Percentiles rank a stretch among this genome's conserved stretches.
Evolutionary conservation across 2,797 vertebrate genomes (phyloP).

Genomic region (Alcedo atthis): DNA sequence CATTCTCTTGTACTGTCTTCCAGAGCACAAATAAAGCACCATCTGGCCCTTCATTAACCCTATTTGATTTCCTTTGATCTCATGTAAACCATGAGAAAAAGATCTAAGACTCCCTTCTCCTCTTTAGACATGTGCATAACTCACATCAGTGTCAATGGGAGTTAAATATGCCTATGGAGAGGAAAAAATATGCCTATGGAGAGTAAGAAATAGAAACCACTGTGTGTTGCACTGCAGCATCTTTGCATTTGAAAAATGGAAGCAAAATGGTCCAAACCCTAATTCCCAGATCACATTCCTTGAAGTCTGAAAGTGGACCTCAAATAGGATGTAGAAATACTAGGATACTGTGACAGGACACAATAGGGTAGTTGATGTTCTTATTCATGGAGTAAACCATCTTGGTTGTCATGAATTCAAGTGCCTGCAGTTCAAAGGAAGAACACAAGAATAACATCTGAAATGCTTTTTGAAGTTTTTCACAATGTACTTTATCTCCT

Average conservation of each 20-base stretch:
- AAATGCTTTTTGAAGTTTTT: slow-evolving; percentile 15
- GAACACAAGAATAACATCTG: slow-evolving; percentile 10
- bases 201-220: slow-evolving; percentile 67
- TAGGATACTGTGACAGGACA: slow-evolving; percentile 12
- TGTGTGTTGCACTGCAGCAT: slow-evolving; percentile 48
- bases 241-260: slow-evolving; percentile 51
- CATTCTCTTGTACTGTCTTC: slow-evolving; percentile 42
- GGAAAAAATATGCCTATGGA: slow-evolving; percentile 66
- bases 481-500: not conserved
- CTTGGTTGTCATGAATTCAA: not conserved
- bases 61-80: slow-evolving; percentile 73
- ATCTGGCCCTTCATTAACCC: slow-evolving; percentile 74
- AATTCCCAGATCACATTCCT: slow-evolving; percentile 54
- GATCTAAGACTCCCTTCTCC: slow-evolving; percentile 66
- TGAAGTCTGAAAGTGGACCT: slow-evolving; percentile 17
- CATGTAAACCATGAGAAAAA: slow-evolving; percentile 74
- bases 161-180: slow-evolving; percentile 66
- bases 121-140: slow-evolving; percentile 75
- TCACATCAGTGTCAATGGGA: slow-evolving; percentile 68
- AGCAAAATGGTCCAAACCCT: slow-evolving; percentile 41
- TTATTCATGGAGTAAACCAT: slow-evolving; percentile 36
- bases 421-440: not conserved
- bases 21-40: slow-evolving; percentile 67
- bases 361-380: slow-evolving; percentile 14
- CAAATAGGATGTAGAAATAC: slow-evolving; percentile 37